Evolutionary conservation across 2,113 vertebrate species (phyloP).

Genomic region (Meles meles): DNA sequence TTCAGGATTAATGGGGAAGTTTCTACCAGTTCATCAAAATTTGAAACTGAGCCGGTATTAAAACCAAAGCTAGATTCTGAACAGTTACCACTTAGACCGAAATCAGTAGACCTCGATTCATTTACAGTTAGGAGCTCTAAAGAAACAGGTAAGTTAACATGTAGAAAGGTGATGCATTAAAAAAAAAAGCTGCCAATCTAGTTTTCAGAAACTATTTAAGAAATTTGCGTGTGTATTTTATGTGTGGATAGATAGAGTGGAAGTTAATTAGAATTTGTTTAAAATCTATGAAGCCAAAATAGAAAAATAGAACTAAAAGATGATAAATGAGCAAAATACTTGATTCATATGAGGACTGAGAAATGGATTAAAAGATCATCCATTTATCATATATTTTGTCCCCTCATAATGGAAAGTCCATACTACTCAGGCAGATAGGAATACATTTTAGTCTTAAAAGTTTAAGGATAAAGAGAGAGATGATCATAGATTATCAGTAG

Average conservation of each 20-base stretch:
- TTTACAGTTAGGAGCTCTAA: slow-evolving; percentile 78
- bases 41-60: slow-evolving; percentile 86
- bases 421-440: not conserved
- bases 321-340: not conserved
- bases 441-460: slow-evolving; percentile 8
- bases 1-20: slow-evolving; percentile 94
- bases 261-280: not conserved
- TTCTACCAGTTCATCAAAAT: slow-evolving; percentile 87
- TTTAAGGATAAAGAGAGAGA: not conserved
- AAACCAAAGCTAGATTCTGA: slow-evolving; percentile 87
- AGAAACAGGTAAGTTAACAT: slow-evolving; percentile 81
- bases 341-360: not conserved
- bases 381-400: not conserved
- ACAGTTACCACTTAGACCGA: slow-evolving; percentile 85
- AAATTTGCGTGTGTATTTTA: not conserved
- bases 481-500: too few relatives aligned
- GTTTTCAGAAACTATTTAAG: slow-evolving; percentile 7
- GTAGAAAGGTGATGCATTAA: not conserved
- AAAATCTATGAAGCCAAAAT: slow-evolving; percentile 9
- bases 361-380: not conserved
- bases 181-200: not conserved
- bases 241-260: not conserved
- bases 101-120: slow-evolving; percentile 86
- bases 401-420: not conserved
- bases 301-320: slow-evolving; percentile 9